Conservation (phyloP, 2,113 vertebrate genomes). For the Mixornis gularis region DNA sequence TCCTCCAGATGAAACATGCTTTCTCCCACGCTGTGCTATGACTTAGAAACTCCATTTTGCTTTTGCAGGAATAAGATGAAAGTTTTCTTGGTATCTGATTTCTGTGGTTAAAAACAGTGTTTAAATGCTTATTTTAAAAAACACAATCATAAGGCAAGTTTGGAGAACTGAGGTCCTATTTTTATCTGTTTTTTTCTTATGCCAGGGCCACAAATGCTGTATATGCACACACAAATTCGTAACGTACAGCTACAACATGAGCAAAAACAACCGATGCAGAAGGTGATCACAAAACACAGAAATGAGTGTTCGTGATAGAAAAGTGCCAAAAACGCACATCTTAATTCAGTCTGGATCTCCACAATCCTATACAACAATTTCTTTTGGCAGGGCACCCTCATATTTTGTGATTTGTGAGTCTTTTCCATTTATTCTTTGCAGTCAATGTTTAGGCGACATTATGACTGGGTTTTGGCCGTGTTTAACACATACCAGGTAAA, state of each 20-base stretch:
- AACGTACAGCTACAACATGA: accelerated
- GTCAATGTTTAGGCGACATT: neutral
- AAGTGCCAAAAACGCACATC: neutral
- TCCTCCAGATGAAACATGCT: neutral
- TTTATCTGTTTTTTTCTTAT: neutral
- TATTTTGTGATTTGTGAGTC: neutral
- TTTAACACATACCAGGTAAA: neutral
- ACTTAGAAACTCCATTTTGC: conserved; percentile 55
- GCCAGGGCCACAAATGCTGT: neutral
- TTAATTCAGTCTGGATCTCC: neutral
- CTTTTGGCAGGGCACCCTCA: neutral
- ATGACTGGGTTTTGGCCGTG: neutral
- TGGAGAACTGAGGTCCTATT: conserved; percentile 24
- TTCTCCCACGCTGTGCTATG: neutral
- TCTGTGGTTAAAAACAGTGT: conserved; percentile 63
- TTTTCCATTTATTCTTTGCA: neutral
- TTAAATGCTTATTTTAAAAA: neutral
- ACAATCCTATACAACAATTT: neutral
- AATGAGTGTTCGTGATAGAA: accelerated
- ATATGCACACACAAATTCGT: accelerated
- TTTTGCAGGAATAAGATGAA: conserved; percentile 61
- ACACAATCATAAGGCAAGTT: neutral
- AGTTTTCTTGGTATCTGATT: conserved; percentile 61
- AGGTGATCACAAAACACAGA: neutral
- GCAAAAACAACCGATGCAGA: accelerated